These are phyloP conservation scores for Phrixothrix hirtus DNA, from an alignment of 2,888 invertebrate genomes.

Conservation along the genomic window DNA sequence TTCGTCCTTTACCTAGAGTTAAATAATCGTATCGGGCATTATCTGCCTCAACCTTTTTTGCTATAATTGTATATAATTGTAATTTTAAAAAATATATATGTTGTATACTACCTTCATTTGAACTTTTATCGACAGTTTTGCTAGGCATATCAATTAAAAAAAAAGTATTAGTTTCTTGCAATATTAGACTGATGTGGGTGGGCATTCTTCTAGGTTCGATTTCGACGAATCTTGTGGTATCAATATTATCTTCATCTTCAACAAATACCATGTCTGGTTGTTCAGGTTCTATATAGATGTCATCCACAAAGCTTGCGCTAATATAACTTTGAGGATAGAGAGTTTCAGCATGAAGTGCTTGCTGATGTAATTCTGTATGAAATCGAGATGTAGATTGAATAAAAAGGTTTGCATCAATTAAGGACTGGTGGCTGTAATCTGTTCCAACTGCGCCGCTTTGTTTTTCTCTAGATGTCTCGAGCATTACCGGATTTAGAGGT, in stretches of 20 bases:
- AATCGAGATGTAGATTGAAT: constrained; percentile 22
- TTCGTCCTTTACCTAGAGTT: constrained; percentile 68
- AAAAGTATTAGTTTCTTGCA: constrained; percentile 69
- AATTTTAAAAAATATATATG: not conserved
- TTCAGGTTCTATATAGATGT: constrained; percentile 26
- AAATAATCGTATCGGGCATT: constrained; percentile 71
- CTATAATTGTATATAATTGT: too few relatives aligned
- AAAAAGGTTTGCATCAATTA: not conserved
- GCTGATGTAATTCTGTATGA: constrained; percentile 26
- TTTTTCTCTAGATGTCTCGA: constrained; percentile 47
- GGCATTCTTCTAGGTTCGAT: constrained; percentile 51
- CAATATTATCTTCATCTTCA: constrained; percentile 5
- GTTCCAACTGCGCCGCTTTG: constrained; percentile 38
- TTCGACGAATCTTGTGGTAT: not conserved
- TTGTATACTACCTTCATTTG: constrained; percentile 56
- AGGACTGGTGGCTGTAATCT: not conserved
- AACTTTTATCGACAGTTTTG: constrained; percentile 64
- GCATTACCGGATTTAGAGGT: constrained; percentile 49
- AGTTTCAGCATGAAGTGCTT: constrained; percentile 20
- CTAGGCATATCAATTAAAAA: constrained; percentile 68
- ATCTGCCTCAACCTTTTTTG: constrained; percentile 61
- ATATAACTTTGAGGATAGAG: constrained; percentile 16
- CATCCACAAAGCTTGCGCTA: constrained; percentile 12
- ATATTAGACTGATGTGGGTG: constrained; percentile 63
- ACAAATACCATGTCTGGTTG: not conserved